phyloP scores from a whole-genome alignment of 2,113 vertebrate species.

The Anarrhichthys ocellatus region DNA sequence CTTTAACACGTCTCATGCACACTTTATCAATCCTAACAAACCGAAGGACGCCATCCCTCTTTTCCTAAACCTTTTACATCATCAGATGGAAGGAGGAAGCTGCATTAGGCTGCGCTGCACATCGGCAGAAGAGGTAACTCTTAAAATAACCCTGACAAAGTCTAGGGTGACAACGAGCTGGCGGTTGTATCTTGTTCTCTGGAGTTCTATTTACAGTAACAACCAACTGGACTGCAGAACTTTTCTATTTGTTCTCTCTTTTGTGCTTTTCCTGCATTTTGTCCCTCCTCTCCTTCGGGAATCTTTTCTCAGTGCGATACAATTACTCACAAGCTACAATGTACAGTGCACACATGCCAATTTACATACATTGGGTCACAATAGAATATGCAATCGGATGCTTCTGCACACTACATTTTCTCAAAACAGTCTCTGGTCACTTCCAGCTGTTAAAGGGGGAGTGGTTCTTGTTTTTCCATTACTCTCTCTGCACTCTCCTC shows the following conservation, averaged over 20 bases:
- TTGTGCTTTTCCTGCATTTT: neutral
- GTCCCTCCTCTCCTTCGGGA: neutral
- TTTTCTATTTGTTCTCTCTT: neutral
- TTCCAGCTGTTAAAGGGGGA: conserved; percentile 18
- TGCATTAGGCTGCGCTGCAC: neutral
- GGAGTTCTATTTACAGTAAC: neutral
- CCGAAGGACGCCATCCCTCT: neutral
- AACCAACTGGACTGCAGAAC: neutral
- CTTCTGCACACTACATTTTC: neutral
- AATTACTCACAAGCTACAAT: neutral
- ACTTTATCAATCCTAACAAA: neutral
- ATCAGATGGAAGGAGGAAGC: neutral
- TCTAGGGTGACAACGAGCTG: neutral
- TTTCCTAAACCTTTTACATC: neutral
- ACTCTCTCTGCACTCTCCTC: conserved; percentile 11
- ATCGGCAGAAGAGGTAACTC: neutral
- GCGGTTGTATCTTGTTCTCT: neutral
- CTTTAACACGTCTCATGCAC: neutral
- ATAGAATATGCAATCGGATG: neutral
- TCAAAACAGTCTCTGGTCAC: conserved; percentile 27
- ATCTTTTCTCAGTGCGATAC: neutral
- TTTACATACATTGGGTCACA: conserved; percentile 1
- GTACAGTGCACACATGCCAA: neutral
- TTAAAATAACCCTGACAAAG: neutral
- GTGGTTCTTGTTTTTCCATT: conserved; percentile 40